A percentile compares a stretch with the other conserved stretches of the same genome.
Evolutionary conservation across 1,140 invertebrate species (phyloP).

Genomic region (Chrysomallon squamiferum): DNA sequence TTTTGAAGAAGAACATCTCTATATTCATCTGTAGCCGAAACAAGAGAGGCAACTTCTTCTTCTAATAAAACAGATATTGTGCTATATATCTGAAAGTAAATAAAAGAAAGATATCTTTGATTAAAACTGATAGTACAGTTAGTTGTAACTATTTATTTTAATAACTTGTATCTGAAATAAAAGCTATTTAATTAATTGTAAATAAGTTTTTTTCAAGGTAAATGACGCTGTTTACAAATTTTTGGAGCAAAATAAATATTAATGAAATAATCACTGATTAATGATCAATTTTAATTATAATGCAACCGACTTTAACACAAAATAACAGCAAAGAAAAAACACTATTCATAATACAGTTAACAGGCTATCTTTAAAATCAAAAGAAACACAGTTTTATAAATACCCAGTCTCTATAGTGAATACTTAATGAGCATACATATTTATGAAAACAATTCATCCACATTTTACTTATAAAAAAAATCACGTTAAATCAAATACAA

Average conservation of each 20-base stretch:
- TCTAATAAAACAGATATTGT: not conserved
- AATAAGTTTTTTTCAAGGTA: not conserved
- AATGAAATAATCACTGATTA: too few species aligned
- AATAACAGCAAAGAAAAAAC: too few species aligned
- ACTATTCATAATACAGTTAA: too few species aligned
- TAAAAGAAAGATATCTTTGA: not conserved
- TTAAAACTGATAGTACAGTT: not conserved
- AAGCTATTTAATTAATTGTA: not conserved
- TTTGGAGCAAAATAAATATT: too few species aligned
- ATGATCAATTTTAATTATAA: too few species aligned
- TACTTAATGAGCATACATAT: too few species aligned
- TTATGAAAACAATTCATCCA: too few species aligned
- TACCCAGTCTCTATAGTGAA: too few species aligned
- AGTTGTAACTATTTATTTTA: not conserved
- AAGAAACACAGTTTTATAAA: too few species aligned
- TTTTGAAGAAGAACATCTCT: not conserved
- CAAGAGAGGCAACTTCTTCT: not conserved
- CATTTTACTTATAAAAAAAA: not conserved
- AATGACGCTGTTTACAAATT: not conserved
- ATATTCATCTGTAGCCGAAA: not conserved
- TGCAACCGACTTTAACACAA: too few species aligned
- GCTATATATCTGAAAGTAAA: not conserved
- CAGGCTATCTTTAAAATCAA: too few species aligned
- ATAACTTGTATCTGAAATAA: not conserved
- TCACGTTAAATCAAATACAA: not conserved